These are phyloP conservation scores for Hanleya hanleyi DNA, from an alignment of 2,888 invertebrate genomes.

Conservation along the genomic window DNA sequence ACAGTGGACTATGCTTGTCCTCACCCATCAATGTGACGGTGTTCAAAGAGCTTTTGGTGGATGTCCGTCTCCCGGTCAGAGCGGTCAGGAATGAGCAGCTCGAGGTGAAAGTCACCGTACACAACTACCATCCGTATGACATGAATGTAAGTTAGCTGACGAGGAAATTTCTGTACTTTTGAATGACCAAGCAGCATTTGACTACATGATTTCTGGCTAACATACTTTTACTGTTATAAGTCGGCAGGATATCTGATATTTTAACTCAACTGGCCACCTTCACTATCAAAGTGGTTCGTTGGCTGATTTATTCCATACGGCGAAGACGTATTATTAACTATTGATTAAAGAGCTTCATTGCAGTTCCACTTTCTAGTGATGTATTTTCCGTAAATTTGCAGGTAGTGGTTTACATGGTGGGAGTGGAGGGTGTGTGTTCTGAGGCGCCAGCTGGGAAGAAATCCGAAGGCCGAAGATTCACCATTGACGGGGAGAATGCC, in stretches of 20 bases:
- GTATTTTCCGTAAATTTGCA: too few relatives aligned
- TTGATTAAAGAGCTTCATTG: too few relatives aligned
- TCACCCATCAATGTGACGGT: not conserved
- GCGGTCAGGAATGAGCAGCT: conserved; percentile 13
- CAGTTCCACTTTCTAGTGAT: too few relatives aligned
- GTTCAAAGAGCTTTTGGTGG: conserved; percentile 5
- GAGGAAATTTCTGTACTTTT: too few relatives aligned
- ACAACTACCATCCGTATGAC: not conserved
- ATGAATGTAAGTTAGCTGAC: not conserved
- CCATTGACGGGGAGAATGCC: conserved; percentile 30
- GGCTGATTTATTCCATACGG: too few relatives aligned
- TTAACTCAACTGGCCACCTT: too few relatives aligned
- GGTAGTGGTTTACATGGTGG: not conserved
- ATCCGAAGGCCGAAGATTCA: not conserved
- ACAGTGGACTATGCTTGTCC: conserved; percentile 4
- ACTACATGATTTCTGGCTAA: too few relatives aligned
- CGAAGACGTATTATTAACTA: too few relatives aligned
- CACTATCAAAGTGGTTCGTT: too few relatives aligned
- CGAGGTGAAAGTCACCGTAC: conserved; percentile 7
- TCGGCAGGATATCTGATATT: too few relatives aligned
- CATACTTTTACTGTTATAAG: too few relatives aligned
- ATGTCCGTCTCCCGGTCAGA: conserved; percentile 4
- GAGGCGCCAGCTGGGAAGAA: not conserved
- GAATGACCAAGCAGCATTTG: too few relatives aligned
- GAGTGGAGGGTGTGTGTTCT: not conserved